These are phyloP conservation scores for Philaenus spumarius DNA, from an alignment of 1,140 invertebrate genomes.

Conservation along the genomic window DNA sequence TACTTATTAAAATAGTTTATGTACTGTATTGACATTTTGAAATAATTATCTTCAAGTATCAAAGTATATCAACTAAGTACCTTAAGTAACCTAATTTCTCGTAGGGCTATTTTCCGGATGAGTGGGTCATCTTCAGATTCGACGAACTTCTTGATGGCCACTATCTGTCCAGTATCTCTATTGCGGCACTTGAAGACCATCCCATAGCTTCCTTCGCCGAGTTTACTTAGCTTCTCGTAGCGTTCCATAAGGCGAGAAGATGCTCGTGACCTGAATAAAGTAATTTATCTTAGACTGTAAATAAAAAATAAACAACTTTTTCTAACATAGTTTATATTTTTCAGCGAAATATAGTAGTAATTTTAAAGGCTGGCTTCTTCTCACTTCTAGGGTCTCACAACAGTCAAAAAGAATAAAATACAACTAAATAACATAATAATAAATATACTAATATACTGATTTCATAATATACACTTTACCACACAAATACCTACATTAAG, in stretches of 20 bases:
- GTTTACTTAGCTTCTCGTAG: conserved; percentile 93
- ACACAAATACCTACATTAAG: too few species aligned
- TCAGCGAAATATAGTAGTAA: too few species aligned
- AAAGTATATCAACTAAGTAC: too few species aligned
- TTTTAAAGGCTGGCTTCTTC: too few species aligned
- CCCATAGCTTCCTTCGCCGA: conserved; percentile 98
- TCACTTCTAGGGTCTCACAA: too few species aligned
- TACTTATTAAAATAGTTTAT: not conserved
- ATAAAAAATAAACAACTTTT: too few species aligned
- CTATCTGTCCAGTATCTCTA: conserved; percentile 88
- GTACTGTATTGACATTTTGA: not conserved
- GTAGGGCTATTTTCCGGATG: conserved; percentile 94
- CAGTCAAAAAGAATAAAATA: too few species aligned
- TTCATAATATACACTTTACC: too few species aligned
- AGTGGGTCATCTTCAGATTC: conserved; percentile 98
- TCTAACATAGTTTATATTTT: too few species aligned
- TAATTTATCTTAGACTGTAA: too few species aligned
- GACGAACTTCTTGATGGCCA: conserved; percentile 98
- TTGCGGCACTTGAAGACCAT: conserved; percentile 98
- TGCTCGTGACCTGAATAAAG: conserved; percentile 59
- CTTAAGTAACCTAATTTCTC: conserved; percentile 97
- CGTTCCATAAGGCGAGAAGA: conserved; percentile 92
- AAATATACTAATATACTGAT: too few species aligned
- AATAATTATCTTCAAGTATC: not conserved
- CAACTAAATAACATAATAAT: too few species aligned